Evolutionary conservation across 2,797 vertebrate genomes (phyloP), one percentile per base, ranked within the genome.

Genomic region (Sebastes goodei): DNA sequence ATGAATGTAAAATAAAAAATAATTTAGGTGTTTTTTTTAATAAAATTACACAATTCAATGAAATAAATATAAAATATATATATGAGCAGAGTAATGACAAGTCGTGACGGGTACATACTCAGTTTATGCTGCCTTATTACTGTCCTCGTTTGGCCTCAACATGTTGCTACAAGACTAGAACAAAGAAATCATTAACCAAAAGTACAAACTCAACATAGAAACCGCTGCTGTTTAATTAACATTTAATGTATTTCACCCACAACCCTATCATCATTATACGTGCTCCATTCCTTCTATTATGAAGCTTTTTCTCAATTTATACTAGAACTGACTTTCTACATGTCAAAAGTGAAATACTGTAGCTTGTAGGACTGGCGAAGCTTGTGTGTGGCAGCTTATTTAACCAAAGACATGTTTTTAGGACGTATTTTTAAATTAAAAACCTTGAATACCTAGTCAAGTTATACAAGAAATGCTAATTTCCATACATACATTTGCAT

Each of bases 51-150:
- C 95, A 96, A 95, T 96, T 96, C 94, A 96, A 96, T 89, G 65
- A 96, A 98, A 99, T 99, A 99, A 99, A 99, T 99, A 99, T 93
- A 94, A 96, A 96, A 93, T 82, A 89, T 86, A 89, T 86, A 86
- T 80, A 91, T 82, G 89, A 94, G 90, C 82, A 93, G 92, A 94
- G 79, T 94, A 91, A 93, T 93, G 83, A 88, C 81, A 92, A 91
- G 83, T 89, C 87, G 86, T 85, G 89, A 89, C 78, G 77, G 89
- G 88, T 89, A 89, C 67, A 81, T 83, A 86, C 65, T 89, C 79
- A 71, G 62, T 83, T 88, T 84, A 69, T 90, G 91, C 90, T 94
- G 90, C 91, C 87, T 89, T 92, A 61, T 88, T 80, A 69, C 80
- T 83, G 76, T 89, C 85, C 55, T 79, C 27, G 78, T 87, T 85